Conservation (phyloP, 1,140 invertebrate genomes). For the Ruditapes philippinarum region DNA sequence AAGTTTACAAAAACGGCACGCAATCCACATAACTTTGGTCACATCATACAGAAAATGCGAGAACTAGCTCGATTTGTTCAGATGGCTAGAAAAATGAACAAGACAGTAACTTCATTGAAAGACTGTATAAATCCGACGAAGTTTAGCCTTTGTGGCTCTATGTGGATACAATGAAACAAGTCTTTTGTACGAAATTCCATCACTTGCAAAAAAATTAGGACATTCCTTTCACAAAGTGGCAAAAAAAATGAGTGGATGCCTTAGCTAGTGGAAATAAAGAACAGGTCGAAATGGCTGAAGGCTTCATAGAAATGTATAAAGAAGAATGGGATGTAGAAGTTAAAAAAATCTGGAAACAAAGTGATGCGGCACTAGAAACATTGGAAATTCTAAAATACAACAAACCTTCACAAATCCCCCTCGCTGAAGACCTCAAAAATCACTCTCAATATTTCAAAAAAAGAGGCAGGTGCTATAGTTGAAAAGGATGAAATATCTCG, state of each 20-base stretch:
- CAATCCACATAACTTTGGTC: background rate
- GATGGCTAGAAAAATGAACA: background rate
- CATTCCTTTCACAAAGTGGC: conserved; percentile 5
- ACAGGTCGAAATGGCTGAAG: background rate
- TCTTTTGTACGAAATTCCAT: background rate
- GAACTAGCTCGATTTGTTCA: background rate
- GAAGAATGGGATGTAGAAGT: conserved; percentile 34
- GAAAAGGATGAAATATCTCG: background rate
- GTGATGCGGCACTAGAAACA: conserved; percentile 12
- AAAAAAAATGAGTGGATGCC: background rate
- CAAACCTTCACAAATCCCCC: conserved; percentile 20
- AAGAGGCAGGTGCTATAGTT: background rate
- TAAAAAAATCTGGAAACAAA: too few relatives aligned
- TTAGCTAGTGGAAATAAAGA: background rate
- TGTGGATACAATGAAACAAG: conserved; percentile 2
- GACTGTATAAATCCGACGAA: conserved; percentile 8
- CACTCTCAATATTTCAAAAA: background rate
- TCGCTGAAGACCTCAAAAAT: conserved; percentile 26
- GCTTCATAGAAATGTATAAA: conserved; percentile 21
- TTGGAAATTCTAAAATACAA: background rate
- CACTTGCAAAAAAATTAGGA: conserved; percentile 8
- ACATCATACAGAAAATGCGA: conserved; percentile 25
- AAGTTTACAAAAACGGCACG: background rate
- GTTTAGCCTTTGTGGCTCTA: too few relatives aligned
- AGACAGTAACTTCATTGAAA: background rate